Percentiles rank a stretch among this genome's conserved stretches.
phyloP scores from a whole-genome alignment of 1,140 invertebrate species.

The Lethocerus indicus region DNA sequence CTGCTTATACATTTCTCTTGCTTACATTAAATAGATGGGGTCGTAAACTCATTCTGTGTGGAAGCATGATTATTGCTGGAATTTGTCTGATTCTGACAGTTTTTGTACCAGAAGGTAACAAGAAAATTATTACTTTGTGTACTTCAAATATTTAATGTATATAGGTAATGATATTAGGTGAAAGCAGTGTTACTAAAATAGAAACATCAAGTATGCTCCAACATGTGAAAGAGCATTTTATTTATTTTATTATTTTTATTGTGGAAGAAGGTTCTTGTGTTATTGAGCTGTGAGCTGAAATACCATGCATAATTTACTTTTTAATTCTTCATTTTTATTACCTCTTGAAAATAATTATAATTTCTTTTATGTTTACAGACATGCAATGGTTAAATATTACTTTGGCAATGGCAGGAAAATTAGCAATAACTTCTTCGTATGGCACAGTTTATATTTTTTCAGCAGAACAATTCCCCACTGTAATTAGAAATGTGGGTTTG shows the following conservation, averaged over 20 bases:
- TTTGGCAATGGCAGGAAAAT: slow-evolving; percentile 63
- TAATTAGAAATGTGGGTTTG: slow-evolving; percentile 56
- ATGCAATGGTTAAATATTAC: slow-evolving; percentile 39
- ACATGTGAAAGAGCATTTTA: too few species aligned
- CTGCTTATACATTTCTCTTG: slow-evolving; percentile 51
- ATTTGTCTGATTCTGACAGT: slow-evolving; percentile 36
- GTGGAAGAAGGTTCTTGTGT: too few species aligned
- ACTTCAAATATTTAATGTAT: too few species aligned
- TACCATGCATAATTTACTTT: too few species aligned
- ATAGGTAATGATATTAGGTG: too few species aligned
- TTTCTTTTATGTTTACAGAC: slow-evolving; percentile 26
- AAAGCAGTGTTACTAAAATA: too few species aligned
- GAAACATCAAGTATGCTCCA: too few species aligned
- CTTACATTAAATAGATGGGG: slow-evolving; percentile 54
- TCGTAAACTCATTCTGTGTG: slow-evolving; percentile 45
- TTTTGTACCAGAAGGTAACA: slow-evolving; percentile 35
- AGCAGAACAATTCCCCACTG: slow-evolving; percentile 69
- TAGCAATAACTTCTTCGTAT: slow-evolving; percentile 65
- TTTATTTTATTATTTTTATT: too few species aligned
- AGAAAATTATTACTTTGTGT: too few species aligned
- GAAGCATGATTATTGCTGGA: slow-evolving; percentile 50
- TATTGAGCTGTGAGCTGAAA: too few species aligned
- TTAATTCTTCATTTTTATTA: slow-evolving; percentile 3
- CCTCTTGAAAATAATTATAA: not conserved
- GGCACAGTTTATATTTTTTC: slow-evolving; percentile 65